Evolutionary conservation across 2,888 invertebrate genomes (phyloP).

Genomic region (Dilophus febrilis): DNA sequence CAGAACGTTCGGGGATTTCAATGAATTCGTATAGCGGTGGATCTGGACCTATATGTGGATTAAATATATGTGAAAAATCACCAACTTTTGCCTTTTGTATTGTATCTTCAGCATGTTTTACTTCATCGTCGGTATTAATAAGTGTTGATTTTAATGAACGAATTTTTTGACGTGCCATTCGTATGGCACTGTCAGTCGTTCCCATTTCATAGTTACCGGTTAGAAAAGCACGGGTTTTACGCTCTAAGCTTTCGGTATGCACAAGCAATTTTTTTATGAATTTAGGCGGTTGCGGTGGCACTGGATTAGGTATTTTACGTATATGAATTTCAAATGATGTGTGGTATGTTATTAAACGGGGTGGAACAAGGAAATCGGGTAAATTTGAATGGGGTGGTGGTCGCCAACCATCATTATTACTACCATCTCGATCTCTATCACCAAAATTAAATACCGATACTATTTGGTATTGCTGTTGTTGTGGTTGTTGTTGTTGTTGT

Average conservation of each 20-base stretch:
- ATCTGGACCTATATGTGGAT: slow-evolving; percentile 24
- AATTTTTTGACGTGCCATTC: slow-evolving; percentile 28
- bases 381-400: slow-evolving; percentile 20
- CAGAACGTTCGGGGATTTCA: slow-evolving; percentile 19
- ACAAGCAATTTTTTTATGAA: slow-evolving; percentile 24
- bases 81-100: slow-evolving; percentile 29
- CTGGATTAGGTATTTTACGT: slow-evolving; percentile 23
- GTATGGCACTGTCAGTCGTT: slow-evolving; percentile 23
- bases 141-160: slow-evolving; percentile 28
- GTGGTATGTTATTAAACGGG: slow-evolving; percentile 28
- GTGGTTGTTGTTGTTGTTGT: neutral
- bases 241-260: slow-evolving; percentile 27
- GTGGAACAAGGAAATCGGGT: slow-evolving; percentile 28
- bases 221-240: slow-evolving; percentile 27
- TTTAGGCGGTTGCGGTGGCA: slow-evolving; percentile 24
- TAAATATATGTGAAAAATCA: slow-evolving; percentile 29
- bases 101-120: slow-evolving; percentile 29
- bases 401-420: slow-evolving; percentile 9
- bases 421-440: slow-evolving; percentile 9
- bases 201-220: slow-evolving; percentile 24
- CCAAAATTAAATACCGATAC: slow-evolving; percentile 8
- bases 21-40: slow-evolving; percentile 27
- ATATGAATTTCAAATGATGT: slow-evolving; percentile 28
- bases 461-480: slow-evolving; percentile 2
- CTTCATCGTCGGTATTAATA: slow-evolving; percentile 26